phyloP scores from a whole-genome alignment of 2,797 vertebrate species.

The Pseudochaenichthys georgianus region DNA sequence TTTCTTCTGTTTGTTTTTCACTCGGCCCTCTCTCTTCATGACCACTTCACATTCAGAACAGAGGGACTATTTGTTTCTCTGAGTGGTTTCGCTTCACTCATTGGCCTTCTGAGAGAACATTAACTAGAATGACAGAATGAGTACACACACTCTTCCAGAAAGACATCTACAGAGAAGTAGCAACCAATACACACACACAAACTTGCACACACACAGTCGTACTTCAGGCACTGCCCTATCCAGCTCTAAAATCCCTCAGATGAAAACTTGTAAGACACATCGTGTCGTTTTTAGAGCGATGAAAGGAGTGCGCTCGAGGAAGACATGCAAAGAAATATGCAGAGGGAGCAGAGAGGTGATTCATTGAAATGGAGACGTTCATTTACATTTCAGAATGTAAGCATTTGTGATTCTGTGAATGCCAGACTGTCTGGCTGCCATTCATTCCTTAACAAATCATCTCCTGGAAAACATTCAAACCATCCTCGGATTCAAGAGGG shows the following conservation, averaged over 20 bases:
- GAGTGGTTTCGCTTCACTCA: slow-evolving; percentile 75
- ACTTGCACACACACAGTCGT: neutral
- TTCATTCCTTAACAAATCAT: slow-evolving; percentile 52
- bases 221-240: slow-evolving; percentile 8
- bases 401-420: slow-evolving; percentile 17
- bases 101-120: slow-evolving; percentile 69
- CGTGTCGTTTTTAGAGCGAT: slow-evolving; percentile 38
- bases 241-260: slow-evolving; percentile 18
- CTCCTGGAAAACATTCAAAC: slow-evolving; percentile 40
- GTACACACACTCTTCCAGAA: slow-evolving; percentile 46
- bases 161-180: slow-evolving; percentile 52
- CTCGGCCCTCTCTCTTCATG: slow-evolving; percentile 52
- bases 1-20: slow-evolving; percentile 28
- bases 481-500: slow-evolving; percentile 22
- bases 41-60: slow-evolving; percentile 69
- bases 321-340: slow-evolving; percentile 25
- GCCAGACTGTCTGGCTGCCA: slow-evolving; percentile 38
- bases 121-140: slow-evolving; percentile 74
- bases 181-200: slow-evolving; percentile 30
- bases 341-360: slow-evolving; percentile 27
- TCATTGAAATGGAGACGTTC: slow-evolving; percentile 43
- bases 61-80: slow-evolving; percentile 75
- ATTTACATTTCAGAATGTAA: slow-evolving; percentile 44
- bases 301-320: slow-evolving; percentile 22
- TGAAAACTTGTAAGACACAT: slow-evolving; percentile 23